Base-by-base conservation (phyloP, 2,113 vertebrate species). In the Neomonachus schauinslandi region DNA sequence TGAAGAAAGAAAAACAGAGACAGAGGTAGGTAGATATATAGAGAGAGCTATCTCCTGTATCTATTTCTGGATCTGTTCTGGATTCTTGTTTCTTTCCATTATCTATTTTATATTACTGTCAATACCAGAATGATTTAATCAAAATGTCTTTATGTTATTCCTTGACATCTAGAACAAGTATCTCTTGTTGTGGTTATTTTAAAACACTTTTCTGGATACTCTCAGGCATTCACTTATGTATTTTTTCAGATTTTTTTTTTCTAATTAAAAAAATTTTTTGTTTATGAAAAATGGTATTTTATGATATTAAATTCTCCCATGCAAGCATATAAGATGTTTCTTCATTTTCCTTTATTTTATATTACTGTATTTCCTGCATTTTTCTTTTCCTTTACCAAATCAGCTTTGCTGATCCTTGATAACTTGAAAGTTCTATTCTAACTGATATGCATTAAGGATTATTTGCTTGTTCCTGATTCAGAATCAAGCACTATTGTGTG, bases 121-220 rank as follows among this genome's bases (percentile, higher is more conserved):
- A 81, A 49, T 71, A 65, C n/a, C 26, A 92, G 15, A 96, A 72
- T 74, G 63, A 81, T 33, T 65, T 87, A 39, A 85, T 80, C 71
- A 49, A 59, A 94, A 57, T 86, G 21, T 16, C 21, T 55, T 61
- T 87, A 53, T 92, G 69, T 83, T 15, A n/a, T 61, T 82, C 21
- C 4, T 89, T 83, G 57, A 28, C 77, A 92, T 53, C 26, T 88
- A 49, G 15, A 31, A 49, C 19, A 96, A 83, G 19, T n/a, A 89
- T 87, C 65, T 18, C 10, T 21, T 63, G 49, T 21, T 61, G 74
- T 53, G 67, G 3, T 72, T 90, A 79, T 28, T 72, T 49, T 31
- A 82, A 26, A 59, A 69, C n/a, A 84, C 69, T 96, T 96, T 90
- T 72, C 67, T 91, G 80, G 36, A 16, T 90, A 77, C 16, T 95